Base-by-base conservation (phyloP, 2,797 vertebrate genomes). In the Lepilemur ruficaudatus region DNA sequence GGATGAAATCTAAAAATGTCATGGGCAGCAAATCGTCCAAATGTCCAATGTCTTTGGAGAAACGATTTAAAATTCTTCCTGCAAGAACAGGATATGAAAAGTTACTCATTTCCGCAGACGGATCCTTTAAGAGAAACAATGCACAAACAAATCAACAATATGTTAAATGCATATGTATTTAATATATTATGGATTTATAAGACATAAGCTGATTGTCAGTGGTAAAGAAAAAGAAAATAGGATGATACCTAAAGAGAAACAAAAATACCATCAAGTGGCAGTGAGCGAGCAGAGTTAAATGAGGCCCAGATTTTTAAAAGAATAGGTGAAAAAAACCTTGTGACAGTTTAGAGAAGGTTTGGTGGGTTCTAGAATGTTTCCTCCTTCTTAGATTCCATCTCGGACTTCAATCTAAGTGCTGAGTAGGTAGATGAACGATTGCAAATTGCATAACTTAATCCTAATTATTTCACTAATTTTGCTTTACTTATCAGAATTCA, bases 41-140 rank as follows among this genome's bases (percentile, higher is more conserved):
- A 91, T 99, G 99, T 97, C 99, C 99, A 83, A 99, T 99, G 98
- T 99, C 99, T 98, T 99, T 99, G 94, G 99, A 99, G 98, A 99
- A 99, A 97, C 99, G 99, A 98, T 99, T 99, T 96, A 99, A 97
- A 97, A 99, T 99, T 96, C 99, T 98, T 97, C 99, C 99, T 99
- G 92, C 0, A 98, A 97, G 94, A 97, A 98, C 25, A 97, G 73
- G 23, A 97, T 96, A 91, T 46, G 87, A 98, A 79, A 93, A 92
- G 97, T 97, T 98, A 97, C 76, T 96, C 83, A 92, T 96, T 92
- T 97, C 93, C 93, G 81, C 70, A 95, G 83, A 75, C 3, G 94
- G 82, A 67, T 59, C 63, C 91, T 92, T 78, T 15, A 50, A 95
- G 93, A 97, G 90, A 92, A 96, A 84, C 28, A 93, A 96, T 67